These are phyloP conservation scores for Leptopilina boulardi DNA, from an alignment of 1,140 invertebrate species.

Conservation along the genomic window DNA sequence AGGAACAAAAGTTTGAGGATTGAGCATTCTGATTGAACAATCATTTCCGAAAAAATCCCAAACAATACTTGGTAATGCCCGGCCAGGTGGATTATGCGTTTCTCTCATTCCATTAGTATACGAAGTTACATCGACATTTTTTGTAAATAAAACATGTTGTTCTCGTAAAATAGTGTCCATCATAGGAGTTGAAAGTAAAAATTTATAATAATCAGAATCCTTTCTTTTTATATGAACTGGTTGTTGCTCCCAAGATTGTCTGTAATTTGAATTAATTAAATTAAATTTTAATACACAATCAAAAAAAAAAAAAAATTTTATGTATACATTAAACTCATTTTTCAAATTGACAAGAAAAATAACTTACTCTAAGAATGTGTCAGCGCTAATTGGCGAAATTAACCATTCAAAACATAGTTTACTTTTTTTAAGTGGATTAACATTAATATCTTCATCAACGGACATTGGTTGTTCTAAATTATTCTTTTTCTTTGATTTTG, in stretches of 20 bases:
- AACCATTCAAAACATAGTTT: slow-evolving; percentile 82
- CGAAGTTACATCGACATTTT: slow-evolving; percentile 94
- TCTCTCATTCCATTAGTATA: slow-evolving; percentile 88
- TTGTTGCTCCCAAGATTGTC: slow-evolving; percentile 86
- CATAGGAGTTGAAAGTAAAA: slow-evolving; percentile 84
- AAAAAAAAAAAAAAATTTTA: slow-evolving; percentile 17
- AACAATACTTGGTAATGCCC: slow-evolving; percentile 85
- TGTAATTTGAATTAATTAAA: slow-evolving; percentile 47
- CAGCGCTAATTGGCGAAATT: slow-evolving; percentile 80
- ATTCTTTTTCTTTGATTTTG: background rate
- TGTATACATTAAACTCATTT: slow-evolving; percentile 3
- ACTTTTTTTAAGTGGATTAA: slow-evolving; percentile 77
- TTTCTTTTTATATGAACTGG: slow-evolving; percentile 85
- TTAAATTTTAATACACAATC: slow-evolving; percentile 36
- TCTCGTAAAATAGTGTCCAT: slow-evolving; percentile 88
- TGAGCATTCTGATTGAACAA: slow-evolving; percentile 93
- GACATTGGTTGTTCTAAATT: background rate
- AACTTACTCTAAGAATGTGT: slow-evolving; percentile 81
- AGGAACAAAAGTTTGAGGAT: slow-evolving; percentile 92
- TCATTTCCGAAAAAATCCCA: slow-evolving; percentile 95
- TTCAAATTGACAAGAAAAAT: slow-evolving; percentile 43
- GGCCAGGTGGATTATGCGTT: slow-evolving; percentile 91
- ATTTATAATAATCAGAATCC: slow-evolving; percentile 81
- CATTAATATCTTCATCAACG: background rate
- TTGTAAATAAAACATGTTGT: slow-evolving; percentile 86